phyloP scores from a whole-genome alignment of 2,888 invertebrate genomes.

The Muschampia plurimacula region DNA sequence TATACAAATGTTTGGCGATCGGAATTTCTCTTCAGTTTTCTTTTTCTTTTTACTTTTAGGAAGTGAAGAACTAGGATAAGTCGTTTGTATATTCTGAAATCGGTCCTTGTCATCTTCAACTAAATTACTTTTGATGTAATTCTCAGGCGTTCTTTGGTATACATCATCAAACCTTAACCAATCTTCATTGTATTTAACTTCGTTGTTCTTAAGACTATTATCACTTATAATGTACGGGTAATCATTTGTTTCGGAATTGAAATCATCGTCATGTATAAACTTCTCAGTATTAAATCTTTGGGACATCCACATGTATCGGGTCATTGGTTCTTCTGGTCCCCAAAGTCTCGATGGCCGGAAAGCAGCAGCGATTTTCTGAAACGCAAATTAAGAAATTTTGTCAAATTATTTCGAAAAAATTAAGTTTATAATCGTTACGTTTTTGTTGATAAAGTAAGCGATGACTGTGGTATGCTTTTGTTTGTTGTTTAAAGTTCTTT shows the following conservation, averaged over 20 bases:
- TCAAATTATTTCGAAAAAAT: no score
- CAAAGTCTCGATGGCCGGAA: slow-evolving; percentile 77
- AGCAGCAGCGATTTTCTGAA: slow-evolving; percentile 77
- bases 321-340: slow-evolving; percentile 81
- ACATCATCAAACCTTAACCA: slow-evolving; percentile 58
- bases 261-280: slow-evolving; percentile 62
- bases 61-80: slow-evolving; percentile 62
- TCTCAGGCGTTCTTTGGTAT: slow-evolving; percentile 61
- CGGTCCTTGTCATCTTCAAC: slow-evolving; percentile 51
- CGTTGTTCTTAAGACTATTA: slow-evolving; percentile 54
- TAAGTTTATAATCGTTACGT: no score
- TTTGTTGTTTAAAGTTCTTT: no score
- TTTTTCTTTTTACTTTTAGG: slow-evolving; percentile 63
- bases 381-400: not conserved
- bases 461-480: no score
- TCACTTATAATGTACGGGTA: slow-evolving; percentile 66
- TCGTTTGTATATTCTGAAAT: slow-evolving; percentile 54
- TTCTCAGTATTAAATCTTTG: slow-evolving; percentile 69
- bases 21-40: slow-evolving; percentile 64
- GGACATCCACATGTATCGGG: slow-evolving; percentile 80
- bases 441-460: no score
- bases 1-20: slow-evolving; percentile 77
- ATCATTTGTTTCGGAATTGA: slow-evolving; percentile 62
- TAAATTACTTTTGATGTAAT: slow-evolving; percentile 58
- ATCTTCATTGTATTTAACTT: slow-evolving; percentile 62